A percentile compares a stretch with the other conserved stretches of the same genome.
Evolutionary conservation across 1,140 invertebrate species (phyloP).

Genomic region (Lasioglossum albipes): DNA sequence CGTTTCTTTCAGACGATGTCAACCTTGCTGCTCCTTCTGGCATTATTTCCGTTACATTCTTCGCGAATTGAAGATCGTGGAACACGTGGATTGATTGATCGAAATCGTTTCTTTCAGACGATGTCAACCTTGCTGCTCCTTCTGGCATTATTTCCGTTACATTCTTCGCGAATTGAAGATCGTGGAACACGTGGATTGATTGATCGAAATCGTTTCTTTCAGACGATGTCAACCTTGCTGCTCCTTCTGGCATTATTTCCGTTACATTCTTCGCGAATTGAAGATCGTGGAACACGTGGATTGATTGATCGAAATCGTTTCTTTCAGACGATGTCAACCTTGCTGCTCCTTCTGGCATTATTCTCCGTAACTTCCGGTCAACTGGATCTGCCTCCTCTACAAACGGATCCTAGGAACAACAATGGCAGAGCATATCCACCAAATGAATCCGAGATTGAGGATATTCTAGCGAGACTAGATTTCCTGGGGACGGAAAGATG

Average conservation of each 20-base stretch:
- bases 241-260: conserved; percentile 49
- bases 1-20: conserved; percentile 57
- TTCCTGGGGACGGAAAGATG: conserved; percentile 87
- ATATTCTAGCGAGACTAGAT: conserved; percentile 85
- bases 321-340: conserved; percentile 57
- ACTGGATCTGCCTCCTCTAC: conserved; percentile 72
- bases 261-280: too few species aligned
- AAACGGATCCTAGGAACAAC: conserved; percentile 52
- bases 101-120: conserved; percentile 54
- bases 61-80: too few species aligned
- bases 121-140: conserved; percentile 47
- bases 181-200: too few species aligned
- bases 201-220: conserved; percentile 9
- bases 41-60: conserved; percentile 53
- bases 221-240: conserved; percentile 56
- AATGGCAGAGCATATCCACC: conserved; percentile 9
- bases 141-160: conserved; percentile 29
- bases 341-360: conserved; percentile 53
- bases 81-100: too few species aligned
- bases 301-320: too few species aligned
- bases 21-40: conserved; percentile 47
- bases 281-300: too few species aligned
- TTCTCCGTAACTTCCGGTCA: conserved; percentile 65
- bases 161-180: too few species aligned
- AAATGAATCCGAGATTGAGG: conserved; percentile 66